Conservation (phyloP, 2,113 vertebrate species). For the Elephas maximus region DNA sequence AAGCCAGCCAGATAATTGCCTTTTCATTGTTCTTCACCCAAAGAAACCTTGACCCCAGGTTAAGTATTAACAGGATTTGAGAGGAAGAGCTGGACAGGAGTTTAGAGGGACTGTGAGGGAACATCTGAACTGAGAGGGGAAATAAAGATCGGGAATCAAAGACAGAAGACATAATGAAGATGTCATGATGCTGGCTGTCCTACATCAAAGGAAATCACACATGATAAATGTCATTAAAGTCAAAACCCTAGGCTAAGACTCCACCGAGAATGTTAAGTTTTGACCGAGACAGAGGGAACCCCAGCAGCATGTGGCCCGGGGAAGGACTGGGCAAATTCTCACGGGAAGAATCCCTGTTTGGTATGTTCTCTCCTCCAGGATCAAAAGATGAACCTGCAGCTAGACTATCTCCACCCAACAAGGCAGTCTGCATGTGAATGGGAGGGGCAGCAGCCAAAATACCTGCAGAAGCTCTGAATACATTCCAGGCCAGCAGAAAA, state of each 20-base stretch:
- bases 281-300: not conserved
- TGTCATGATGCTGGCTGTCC: not conserved
- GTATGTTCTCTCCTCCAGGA: not conserved
- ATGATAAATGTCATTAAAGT: constrained; percentile 20
- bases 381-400: constrained; percentile 25
- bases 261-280: constrained; percentile 44
- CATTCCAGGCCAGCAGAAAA: not conserved
- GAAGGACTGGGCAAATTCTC: not conserved
- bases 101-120: not conserved
- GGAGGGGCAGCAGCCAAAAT: not conserved
- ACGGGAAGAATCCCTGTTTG: not conserved
- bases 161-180: not conserved
- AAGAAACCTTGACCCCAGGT: constrained; percentile 70
- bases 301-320: not conserved
- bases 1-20: constrained; percentile 42
- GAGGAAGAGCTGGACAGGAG: not conserved
- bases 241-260: not conserved
- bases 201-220: constrained; percentile 4
- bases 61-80: constrained; percentile 75
- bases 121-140: constrained; percentile 42
- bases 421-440: not conserved
- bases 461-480: not conserved
- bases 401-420: not conserved
- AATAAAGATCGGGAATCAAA: constrained; percentile 19
- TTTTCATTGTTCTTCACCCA: constrained; percentile 73